Percentiles rank a stretch among this genome's conserved stretches.
These are phyloP conservation scores for Gallinago undulata DNA, from an alignment of 2,113 vertebrate species.

Conservation along the genomic window DNA sequence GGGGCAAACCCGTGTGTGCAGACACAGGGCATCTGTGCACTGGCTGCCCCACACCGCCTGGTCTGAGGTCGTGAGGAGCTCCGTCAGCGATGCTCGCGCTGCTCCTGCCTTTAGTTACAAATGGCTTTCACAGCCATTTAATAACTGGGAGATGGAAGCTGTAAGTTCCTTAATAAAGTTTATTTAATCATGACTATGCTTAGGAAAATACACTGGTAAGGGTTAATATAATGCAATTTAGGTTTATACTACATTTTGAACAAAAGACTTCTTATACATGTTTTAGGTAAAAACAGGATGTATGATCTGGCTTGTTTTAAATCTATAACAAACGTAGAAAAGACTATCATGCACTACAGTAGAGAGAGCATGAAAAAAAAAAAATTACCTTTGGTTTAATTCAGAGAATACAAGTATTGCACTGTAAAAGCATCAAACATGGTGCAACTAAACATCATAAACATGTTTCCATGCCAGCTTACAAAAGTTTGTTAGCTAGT, in stretches of 20 bases:
- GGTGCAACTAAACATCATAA: conserved; percentile 76
- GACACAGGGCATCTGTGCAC: fast-evolving
- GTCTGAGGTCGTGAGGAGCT: background rate
- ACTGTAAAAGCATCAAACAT: conserved; percentile 80
- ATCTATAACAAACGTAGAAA: conserved; percentile 80
- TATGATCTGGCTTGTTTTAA: conserved; percentile 73
- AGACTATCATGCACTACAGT: conserved; percentile 76
- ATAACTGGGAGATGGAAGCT: conserved; percentile 43
- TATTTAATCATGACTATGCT: conserved; percentile 82
- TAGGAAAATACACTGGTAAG: conserved; percentile 79
- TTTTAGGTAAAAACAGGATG: conserved; percentile 72
- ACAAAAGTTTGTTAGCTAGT: conserved; percentile 68
- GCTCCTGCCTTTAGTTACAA: background rate
- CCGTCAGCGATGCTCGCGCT: background rate
- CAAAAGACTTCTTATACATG: conserved; percentile 72
- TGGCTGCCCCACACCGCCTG: background rate
- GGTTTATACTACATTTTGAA: conserved; percentile 77
- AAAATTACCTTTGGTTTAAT: conserved; percentile 81
- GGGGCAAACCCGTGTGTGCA: background rate
- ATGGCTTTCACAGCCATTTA: background rate
- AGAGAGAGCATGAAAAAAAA: conserved; percentile 74
- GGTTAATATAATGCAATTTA: conserved; percentile 81
- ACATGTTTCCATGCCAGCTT: conserved; percentile 74
- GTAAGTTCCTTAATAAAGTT: conserved; percentile 75
- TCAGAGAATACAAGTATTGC: conserved; percentile 79